Conservation (phyloP, 2,113 vertebrate species). For the Rutilus rutilus region DNA sequence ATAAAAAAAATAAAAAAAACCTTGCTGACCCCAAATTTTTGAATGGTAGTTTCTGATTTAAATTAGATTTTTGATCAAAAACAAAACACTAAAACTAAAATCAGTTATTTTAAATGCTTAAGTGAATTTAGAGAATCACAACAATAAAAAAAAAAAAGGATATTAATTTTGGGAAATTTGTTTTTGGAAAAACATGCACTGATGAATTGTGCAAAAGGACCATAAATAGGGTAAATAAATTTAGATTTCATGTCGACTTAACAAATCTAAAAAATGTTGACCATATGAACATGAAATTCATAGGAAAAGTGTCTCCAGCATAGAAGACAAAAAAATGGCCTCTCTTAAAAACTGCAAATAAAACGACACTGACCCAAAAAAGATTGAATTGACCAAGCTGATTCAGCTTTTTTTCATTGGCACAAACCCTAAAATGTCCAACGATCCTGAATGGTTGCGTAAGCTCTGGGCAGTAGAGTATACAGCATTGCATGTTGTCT, state of each 20-base stretch:
- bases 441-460: not conserved
- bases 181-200: no score
- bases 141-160: no score
- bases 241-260: not conserved
- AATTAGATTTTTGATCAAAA: no score
- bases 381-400: not conserved
- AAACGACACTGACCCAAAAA: not conserved
- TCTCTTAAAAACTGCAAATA: not conserved
- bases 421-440: not conserved
- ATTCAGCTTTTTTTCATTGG: not conserved
- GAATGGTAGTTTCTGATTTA: no score
- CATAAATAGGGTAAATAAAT: not conserved
- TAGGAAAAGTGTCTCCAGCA: not conserved
- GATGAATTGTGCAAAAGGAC: not conserved
- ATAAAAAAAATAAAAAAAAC: not conserved
- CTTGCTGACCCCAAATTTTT: not conserved
- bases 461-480: not conserved
- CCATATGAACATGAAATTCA: not conserved
- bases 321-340: not conserved
- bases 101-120: not conserved
- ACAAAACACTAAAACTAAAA: no score
- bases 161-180: no score
- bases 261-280: not conserved
- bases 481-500: conserved; percentile 20
- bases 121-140: no score